These are phyloP conservation scores for Grus americana DNA, from an alignment of 2,113 vertebrate genomes.

Conservation along the genomic window DNA sequence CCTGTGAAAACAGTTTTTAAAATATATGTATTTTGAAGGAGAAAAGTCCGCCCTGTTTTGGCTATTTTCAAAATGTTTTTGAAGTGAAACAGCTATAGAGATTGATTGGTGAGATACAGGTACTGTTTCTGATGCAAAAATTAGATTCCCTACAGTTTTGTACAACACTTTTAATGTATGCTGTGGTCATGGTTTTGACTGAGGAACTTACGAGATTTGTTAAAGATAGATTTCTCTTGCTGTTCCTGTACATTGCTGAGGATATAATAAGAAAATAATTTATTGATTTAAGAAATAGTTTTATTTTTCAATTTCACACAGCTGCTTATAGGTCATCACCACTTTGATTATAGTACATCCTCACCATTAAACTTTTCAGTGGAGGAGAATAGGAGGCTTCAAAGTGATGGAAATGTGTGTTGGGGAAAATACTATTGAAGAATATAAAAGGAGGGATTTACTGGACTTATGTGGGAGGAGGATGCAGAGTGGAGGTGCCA, in stretches of 20 bases:
- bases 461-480: neutral
- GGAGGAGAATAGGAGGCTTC: neutral
- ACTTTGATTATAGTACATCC: neutral
- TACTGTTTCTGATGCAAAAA: neutral
- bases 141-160: neutral
- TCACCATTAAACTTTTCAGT: neutral
- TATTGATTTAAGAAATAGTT: neutral
- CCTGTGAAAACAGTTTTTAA: neutral
- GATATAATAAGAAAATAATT: neutral
- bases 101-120: neutral
- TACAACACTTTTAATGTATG: neutral
- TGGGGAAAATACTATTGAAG: neutral
- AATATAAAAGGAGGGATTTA: neutral
- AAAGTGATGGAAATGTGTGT: neutral
- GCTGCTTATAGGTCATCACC: neutral
- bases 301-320: fast-evolving
- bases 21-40: neutral
- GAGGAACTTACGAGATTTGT: neutral
- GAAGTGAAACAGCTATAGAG: neutral
- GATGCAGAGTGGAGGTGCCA: neutral
- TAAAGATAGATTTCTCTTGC: neutral
- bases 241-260: neutral
- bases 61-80: neutral
- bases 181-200: neutral
- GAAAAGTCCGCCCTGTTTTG: neutral